Evolutionary conservation across 2,888 invertebrate genomes (phyloP), one percentile per base, ranked within the genome.

Genomic region (Craniophora ligustri): DNA sequence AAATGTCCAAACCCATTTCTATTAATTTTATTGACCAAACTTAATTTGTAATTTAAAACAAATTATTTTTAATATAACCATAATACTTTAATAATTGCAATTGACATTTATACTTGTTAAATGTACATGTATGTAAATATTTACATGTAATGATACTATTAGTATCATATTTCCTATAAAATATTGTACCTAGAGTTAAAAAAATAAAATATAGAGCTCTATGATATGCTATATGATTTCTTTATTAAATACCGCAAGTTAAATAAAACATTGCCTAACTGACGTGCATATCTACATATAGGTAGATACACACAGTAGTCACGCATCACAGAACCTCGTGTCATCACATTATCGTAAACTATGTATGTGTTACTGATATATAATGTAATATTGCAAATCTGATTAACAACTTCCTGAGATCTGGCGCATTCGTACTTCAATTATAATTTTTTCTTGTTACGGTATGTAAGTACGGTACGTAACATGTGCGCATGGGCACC

Each of bases 81-180:
- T n/a, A n/a, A n/a, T n/a, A n/a, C n/a, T n/a, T n/a, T n/a, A n/a
- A 19, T 63, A 40, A 63, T 63, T 58, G 19, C 44, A 5, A 35
- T 7, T 13, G 40, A 44, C 63, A 31, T 48, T 63, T 36, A 63
- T 51, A 13, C 34, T 32, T 8, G n/a, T 36, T n/a, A n/a, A n/a
- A 56, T 56, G 32, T 42, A 57, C 44, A 56, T 40, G n/a, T n/a
- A n/a, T 3, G 26, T 26, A 10, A 26, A 26, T 23, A 23, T n/a
- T n/a, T n/a, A n/a, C n/a, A n/a, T n/a, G n/a, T n/a, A n/a, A n/a
- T n/a, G n/a, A n/a, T n/a, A n/a, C n/a, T n/a, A n/a, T n/a, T n/a
- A n/a, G n/a, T n/a, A n/a, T n/a, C n/a, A n/a, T n/a, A n/a, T n/a
- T n/a, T n/a, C n/a, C n/a, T n/a, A n/a, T n/a, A n/a, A n/a, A n/a